phyloP scores from a whole-genome alignment of 2,113 vertebrate genomes.

The Xyrauchen texanus region DNA sequence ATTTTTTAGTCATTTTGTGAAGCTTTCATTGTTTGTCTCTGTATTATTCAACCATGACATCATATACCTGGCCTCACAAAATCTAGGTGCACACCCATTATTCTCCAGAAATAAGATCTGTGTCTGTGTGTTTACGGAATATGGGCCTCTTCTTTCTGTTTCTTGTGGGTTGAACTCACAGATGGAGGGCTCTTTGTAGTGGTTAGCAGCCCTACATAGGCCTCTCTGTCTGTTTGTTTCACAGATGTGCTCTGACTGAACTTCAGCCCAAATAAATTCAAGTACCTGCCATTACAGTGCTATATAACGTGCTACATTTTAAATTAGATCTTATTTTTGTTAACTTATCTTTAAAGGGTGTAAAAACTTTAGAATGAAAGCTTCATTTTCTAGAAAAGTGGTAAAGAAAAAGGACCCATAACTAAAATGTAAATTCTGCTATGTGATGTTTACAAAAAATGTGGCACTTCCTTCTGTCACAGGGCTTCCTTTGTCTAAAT shows the following conservation, averaged over 20 bases:
- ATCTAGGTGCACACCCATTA: not conserved
- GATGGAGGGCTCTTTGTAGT: constrained; percentile 48
- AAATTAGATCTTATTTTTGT: not conserved
- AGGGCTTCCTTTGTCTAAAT: not conserved
- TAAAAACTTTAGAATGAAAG: not conserved
- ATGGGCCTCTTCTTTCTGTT: constrained; percentile 10
- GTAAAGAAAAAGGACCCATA: not conserved
- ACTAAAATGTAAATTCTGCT: not conserved
- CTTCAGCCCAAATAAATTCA: not conserved
- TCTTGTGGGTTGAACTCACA: constrained; percentile 37
- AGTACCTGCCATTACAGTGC: not conserved
- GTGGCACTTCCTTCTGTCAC: not conserved
- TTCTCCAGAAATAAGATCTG: not conserved
- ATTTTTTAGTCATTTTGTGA: no score
- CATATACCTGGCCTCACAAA: no score
- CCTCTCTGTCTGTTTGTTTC: constrained; percentile 42
- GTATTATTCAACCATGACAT: no score
- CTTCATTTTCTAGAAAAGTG: not conserved
- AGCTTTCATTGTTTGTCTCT: no score
- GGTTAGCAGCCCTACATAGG: constrained; percentile 32
- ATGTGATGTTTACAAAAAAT: not conserved
- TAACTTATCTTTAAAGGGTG: not conserved
- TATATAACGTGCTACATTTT: not conserved
- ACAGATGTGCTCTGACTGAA: constrained; percentile 45
- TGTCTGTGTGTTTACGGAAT: constrained; percentile 32